A percentile compares a stretch with the other conserved stretches of the same genome.
phyloP scores from a whole-genome alignment of 2,797 vertebrate species.

The Chromis chromis region DNA sequence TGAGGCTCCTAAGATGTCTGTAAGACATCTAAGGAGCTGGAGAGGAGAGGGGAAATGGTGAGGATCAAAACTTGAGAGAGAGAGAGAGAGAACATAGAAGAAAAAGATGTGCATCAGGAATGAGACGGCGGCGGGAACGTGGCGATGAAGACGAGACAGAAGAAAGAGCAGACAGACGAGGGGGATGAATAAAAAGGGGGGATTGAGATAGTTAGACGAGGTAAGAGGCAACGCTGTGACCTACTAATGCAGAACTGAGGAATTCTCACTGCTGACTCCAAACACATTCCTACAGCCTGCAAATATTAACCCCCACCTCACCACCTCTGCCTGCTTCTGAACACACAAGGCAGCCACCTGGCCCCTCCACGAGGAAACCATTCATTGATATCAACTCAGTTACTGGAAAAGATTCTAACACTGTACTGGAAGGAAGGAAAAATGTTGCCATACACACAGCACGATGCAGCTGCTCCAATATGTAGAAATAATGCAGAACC shows the following conservation, averaged over 20 bases:
- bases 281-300: constrained; percentile 85
- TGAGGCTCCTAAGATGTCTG: constrained; percentile 67
- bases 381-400: constrained; percentile 53
- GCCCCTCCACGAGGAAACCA: constrained; percentile 54
- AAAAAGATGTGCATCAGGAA: constrained; percentile 53
- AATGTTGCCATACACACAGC: background rate
- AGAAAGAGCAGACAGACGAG: constrained; percentile 45
- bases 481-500: background rate
- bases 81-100: constrained; percentile 15
- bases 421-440: constrained; percentile 1
- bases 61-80: constrained; percentile 66
- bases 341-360: constrained; percentile 64
- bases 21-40: constrained; percentile 61
- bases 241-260: constrained; percentile 85
- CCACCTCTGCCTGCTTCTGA: constrained; percentile 66
- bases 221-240: constrained; percentile 80
- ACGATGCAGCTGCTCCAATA: background rate
- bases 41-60: constrained; percentile 53
- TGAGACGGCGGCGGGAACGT: constrained; percentile 49
- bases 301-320: constrained; percentile 84
- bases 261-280: constrained; percentile 85
- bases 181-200: constrained; percentile 22
- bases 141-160: constrained; percentile 55
- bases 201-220: constrained; percentile 66
- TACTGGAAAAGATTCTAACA: constrained; percentile 26